phyloP scores from a whole-genome alignment of 2,797 vertebrate genomes.

The Cephalopachus bancanus region DNA sequence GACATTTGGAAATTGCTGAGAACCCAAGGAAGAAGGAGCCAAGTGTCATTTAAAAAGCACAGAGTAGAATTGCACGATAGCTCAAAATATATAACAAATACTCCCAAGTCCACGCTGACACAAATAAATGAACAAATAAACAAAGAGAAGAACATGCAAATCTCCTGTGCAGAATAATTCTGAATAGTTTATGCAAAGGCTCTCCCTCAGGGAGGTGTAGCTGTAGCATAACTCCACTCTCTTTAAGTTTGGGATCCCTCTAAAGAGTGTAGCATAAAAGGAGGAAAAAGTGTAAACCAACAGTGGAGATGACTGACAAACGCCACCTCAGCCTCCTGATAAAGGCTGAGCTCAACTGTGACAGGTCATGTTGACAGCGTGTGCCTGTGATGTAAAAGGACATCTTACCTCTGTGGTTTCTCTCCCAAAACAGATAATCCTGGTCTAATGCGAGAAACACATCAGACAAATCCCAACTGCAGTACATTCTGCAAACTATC shows the following conservation, averaged over 20 bases:
- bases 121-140: not conserved
- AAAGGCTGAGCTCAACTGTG: not conserved
- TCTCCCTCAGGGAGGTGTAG: not conserved
- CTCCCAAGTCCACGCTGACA: not conserved
- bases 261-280: not conserved
- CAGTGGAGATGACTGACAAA: not conserved
- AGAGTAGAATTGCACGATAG: not conserved
- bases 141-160: not conserved
- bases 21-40: constrained; percentile 9
- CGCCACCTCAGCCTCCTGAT: not conserved
- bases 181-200: not conserved
- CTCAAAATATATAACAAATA: not conserved
- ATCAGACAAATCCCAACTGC: not conserved
- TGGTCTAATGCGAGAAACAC: not conserved
- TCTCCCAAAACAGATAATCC: not conserved
- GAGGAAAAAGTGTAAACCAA: not conserved
- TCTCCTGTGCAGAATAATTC: not conserved
- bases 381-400: not conserved
- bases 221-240: not conserved
- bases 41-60: constrained; percentile 29
- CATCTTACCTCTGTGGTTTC: not conserved
- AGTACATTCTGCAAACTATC: not conserved
- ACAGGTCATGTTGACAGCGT: rapidly evolving
- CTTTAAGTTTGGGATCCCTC: no score
- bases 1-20: constrained; percentile 12